phyloP scores from a whole-genome alignment of 64 coral and sea anemone genomes.

The Stichodactyla mertensii region DNA sequence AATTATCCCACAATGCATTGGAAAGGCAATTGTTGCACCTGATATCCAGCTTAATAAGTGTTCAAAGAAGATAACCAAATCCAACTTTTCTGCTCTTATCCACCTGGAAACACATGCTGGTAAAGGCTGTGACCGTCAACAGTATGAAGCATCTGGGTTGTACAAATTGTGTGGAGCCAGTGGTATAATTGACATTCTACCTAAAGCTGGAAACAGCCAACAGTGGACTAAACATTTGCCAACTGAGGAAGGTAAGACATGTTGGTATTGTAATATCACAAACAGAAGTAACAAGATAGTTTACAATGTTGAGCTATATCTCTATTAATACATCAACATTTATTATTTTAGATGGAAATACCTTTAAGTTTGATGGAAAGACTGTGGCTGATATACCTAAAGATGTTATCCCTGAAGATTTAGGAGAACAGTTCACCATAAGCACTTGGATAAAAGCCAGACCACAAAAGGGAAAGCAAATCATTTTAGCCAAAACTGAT shows the following conservation, averaged over 20 bases:
- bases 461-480: slow-evolving; percentile 38
- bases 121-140: slow-evolving; percentile 81
- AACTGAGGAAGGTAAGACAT: background rate
- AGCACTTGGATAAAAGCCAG: slow-evolving; percentile 68
- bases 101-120: slow-evolving; percentile 42
- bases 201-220: slow-evolving; percentile 54
- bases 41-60: slow-evolving; percentile 70
- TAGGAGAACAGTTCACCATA: slow-evolving; percentile 65
- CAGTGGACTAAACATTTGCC: slow-evolving; percentile 61
- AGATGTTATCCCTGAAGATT: slow-evolving; percentile 47
- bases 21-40: slow-evolving; percentile 50
- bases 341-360: slow-evolving; percentile 39
- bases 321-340: too few species aligned
- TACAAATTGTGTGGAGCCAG: slow-evolving; percentile 78
- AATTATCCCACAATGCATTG: slow-evolving; percentile 46
- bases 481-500: slow-evolving; percentile 69
- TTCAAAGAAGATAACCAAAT: slow-evolving; percentile 37
- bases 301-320: too few species aligned
- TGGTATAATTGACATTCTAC: slow-evolving; percentile 66
- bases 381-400: slow-evolving; percentile 45
- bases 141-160: slow-evolving; percentile 69
- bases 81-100: slow-evolving; percentile 63
- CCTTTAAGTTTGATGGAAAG: slow-evolving; percentile 68
- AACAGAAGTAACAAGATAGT: too few species aligned
- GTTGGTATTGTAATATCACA: background rate